Percentiles rank a stretch among this genome's conserved stretches.
Conservation (phyloP, 1,140 invertebrate species). For the Hycleus cichorii region DNA sequence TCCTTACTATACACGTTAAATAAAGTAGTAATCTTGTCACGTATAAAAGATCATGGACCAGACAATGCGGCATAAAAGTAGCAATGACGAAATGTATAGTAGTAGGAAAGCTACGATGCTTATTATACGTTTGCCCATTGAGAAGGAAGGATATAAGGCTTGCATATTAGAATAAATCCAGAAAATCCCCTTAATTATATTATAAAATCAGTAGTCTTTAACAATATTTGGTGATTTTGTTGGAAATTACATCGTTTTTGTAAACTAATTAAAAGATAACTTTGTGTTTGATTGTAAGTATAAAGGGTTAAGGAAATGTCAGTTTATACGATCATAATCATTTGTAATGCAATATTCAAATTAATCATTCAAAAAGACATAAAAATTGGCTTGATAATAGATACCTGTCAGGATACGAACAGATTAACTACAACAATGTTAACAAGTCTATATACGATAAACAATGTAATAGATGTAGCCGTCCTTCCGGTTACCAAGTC, state of each 20-base stretch:
- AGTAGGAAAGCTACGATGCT: not conserved
- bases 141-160: too few relatives aligned
- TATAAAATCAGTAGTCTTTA: too few relatives aligned
- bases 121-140: too few relatives aligned
- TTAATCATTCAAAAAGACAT: constrained; percentile 12
- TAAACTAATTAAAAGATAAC: too few relatives aligned
- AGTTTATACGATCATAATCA: too few relatives aligned
- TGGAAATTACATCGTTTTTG: too few relatives aligned
- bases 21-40: constrained; percentile 19
- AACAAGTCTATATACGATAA: constrained; percentile 14
- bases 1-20: constrained; percentile 5
- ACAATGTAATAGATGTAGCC: constrained; percentile 7
- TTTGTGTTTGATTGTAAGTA: too few relatives aligned
- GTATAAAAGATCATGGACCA: constrained; percentile 22
- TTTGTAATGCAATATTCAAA: constrained; percentile 1
- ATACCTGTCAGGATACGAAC: constrained; percentile 7
- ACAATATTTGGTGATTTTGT: too few relatives aligned
- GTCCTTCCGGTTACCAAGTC: not conserved
- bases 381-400: constrained; percentile 11
- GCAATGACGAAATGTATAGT: constrained; percentile 22
- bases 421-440: constrained; percentile 3
- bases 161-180: not conserved
- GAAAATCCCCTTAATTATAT: not conserved
- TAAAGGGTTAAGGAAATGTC: too few relatives aligned
- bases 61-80: constrained; percentile 25